Percentiles rank a stretch among this genome's conserved stretches.
phyloP scores from a whole-genome alignment of 2,113 vertebrate species.

The Bettongia penicillata region DNA sequence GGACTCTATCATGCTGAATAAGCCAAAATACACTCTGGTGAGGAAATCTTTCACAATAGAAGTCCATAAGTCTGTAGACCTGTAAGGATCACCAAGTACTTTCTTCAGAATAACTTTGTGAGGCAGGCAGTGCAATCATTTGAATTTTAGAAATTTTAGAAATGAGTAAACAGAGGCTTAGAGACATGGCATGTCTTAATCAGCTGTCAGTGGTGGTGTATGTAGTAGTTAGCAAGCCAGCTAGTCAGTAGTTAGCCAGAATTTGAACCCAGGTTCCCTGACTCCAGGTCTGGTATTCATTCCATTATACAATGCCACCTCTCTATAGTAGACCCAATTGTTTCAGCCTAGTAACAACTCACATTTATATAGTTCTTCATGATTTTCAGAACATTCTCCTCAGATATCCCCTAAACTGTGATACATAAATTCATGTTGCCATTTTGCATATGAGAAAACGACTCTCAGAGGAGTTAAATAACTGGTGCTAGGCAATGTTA shows the following conservation, averaged over 20 bases:
- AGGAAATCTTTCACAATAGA: background rate
- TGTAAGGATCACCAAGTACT: background rate
- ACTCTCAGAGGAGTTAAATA: background rate
- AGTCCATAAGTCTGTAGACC: background rate
- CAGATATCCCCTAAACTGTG: background rate
- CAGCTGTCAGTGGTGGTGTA: background rate
- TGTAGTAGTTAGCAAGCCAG: background rate
- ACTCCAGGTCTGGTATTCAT: background rate
- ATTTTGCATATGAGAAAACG: slow-evolving; percentile 1
- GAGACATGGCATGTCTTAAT: background rate
- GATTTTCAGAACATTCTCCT: background rate
- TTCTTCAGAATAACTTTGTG: background rate
- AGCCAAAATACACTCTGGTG: background rate
- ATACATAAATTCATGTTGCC: background rate
- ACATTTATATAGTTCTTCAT: background rate
- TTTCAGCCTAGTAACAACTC: background rate
- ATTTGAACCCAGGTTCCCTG: background rate
- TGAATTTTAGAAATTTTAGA: background rate
- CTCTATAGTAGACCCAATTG: background rate
- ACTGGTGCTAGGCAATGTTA: background rate
- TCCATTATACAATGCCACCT: background rate
- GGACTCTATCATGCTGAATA: background rate
- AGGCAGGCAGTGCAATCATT: background rate
- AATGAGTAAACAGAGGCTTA: background rate
- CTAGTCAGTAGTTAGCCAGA: background rate